These are phyloP conservation scores for Diplodus sargus DNA, from an alignment of 2,797 vertebrate genomes.

Conservation along the genomic window DNA sequence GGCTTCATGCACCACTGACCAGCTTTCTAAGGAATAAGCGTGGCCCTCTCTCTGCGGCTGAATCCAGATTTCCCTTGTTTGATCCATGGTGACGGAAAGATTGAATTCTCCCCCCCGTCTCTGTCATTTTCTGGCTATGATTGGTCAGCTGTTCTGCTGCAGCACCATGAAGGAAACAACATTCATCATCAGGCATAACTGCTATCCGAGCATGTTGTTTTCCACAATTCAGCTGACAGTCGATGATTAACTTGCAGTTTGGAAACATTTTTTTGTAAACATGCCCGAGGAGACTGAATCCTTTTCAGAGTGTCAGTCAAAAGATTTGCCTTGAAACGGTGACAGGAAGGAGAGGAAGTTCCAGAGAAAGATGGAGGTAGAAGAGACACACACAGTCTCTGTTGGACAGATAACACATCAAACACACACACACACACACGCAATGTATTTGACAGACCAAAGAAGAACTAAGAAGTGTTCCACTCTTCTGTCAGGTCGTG, in stretches of 20 bases:
- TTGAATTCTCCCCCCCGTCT: rapidly evolving
- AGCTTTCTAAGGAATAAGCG: too few species aligned
- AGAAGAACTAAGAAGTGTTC: conserved; percentile 30
- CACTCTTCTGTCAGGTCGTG: conserved; percentile 20
- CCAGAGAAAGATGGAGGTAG: conserved; percentile 40
- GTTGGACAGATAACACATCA: conserved; percentile 50
- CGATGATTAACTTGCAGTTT: background rate
- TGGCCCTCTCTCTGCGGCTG: too few species aligned
- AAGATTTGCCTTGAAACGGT: conserved; percentile 23
- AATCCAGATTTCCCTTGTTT: too few species aligned
- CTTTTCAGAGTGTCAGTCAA: background rate
- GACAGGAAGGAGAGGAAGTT: conserved; percentile 31
- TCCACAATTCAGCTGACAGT: background rate
- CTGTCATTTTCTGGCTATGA: background rate
- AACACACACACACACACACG: conserved; percentile 26
- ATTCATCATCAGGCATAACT: background rate
- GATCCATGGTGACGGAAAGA: too few species aligned
- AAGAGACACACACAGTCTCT: conserved; percentile 34
- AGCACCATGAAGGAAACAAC: background rate
- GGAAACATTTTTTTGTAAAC: background rate
- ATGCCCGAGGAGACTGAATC: conserved; percentile 1
- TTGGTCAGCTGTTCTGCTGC: background rate
- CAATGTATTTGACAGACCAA: conserved; percentile 46
- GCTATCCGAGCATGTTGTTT: background rate
- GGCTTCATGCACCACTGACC: too few species aligned